Conservation (phyloP, 2,113 vertebrate genomes). For the Cebus imitator region DNA sequence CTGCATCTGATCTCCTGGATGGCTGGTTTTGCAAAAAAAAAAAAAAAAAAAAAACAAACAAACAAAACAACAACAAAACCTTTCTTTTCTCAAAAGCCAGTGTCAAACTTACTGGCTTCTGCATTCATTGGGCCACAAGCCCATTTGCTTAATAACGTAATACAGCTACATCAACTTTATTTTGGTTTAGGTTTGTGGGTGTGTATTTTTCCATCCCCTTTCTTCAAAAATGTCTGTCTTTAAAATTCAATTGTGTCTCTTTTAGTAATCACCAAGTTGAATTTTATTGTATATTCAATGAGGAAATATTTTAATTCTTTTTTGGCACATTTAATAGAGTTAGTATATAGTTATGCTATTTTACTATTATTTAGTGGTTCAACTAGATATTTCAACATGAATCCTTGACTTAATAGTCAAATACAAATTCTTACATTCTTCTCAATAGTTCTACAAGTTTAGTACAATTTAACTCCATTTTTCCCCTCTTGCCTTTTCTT, state of each 20-base stretch:
- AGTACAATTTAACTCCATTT: not conserved
- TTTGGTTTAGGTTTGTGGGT: not conserved
- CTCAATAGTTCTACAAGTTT: not conserved
- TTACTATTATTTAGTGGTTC: not conserved
- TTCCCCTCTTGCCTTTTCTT: not conserved
- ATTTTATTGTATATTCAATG: not conserved
- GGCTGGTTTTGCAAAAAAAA: no score
- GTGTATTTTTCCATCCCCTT: not conserved
- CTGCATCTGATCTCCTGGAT: no score
- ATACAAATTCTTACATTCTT: not conserved
- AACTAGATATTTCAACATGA: not conserved
- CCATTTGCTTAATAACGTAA: no score
- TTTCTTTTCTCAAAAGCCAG: no score
- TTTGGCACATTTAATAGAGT: not conserved
- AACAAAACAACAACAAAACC: no score
- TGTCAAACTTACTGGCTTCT: no score
- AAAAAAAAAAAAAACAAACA: no score
- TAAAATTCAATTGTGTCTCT: not conserved
- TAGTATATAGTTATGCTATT: not conserved
- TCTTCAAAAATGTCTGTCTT: not conserved
- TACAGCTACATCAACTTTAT: not conserved
- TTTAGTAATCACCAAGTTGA: not conserved
- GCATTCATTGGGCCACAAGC: no score
- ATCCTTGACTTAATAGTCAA: not conserved
- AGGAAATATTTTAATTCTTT: not conserved